These are phyloP conservation scores for Gymnoscopelus braueri DNA, from an alignment of 2,797 vertebrate species.

Conservation along the genomic window DNA sequence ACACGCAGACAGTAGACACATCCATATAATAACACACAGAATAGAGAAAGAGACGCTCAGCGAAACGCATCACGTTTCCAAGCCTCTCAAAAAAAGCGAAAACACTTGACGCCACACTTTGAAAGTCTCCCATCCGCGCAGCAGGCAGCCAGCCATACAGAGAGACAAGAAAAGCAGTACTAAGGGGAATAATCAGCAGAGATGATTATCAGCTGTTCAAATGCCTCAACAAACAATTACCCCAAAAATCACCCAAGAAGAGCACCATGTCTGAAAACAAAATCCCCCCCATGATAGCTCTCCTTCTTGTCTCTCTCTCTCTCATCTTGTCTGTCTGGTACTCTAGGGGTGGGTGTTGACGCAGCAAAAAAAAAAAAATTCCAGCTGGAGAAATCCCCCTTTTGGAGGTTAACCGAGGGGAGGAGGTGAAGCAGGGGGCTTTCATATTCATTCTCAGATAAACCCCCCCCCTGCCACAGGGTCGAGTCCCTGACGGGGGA, in stretches of 20 bases:
- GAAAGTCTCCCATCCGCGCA: constrained; percentile 50
- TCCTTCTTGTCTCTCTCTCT: neutral
- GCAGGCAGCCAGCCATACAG: too few relatives aligned
- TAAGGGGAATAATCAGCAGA: constrained; percentile 35
- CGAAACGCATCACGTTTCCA: constrained; percentile 13
- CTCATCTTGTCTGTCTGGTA: constrained; percentile 62
- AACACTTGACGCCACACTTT: constrained; percentile 66
- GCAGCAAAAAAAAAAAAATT: constrained; percentile 89
- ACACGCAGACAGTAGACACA: too few relatives aligned
- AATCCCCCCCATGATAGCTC: constrained; percentile 30
- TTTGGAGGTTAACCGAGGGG: constrained; percentile 83
- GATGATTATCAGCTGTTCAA: constrained; percentile 49
- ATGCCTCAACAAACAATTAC: constrained; percentile 29
- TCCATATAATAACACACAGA: constrained; percentile 9
- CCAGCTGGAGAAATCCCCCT: constrained; percentile 93
- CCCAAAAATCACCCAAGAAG: constrained; percentile 31
- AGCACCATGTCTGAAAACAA: constrained; percentile 53
- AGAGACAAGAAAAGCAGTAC: constrained; percentile 16
- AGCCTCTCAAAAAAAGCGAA: constrained; percentile 24
- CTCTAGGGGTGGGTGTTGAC: constrained; percentile 86
- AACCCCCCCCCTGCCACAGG: constrained; percentile 58
- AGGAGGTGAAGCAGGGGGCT: constrained; percentile 58
- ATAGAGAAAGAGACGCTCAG: constrained; percentile 37
- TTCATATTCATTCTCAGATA: constrained; percentile 56
- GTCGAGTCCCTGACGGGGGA: constrained; percentile 32